Base-by-base conservation (phyloP, 2,113 vertebrate species). In the Dicerorhinus sumatrensis region DNA sequence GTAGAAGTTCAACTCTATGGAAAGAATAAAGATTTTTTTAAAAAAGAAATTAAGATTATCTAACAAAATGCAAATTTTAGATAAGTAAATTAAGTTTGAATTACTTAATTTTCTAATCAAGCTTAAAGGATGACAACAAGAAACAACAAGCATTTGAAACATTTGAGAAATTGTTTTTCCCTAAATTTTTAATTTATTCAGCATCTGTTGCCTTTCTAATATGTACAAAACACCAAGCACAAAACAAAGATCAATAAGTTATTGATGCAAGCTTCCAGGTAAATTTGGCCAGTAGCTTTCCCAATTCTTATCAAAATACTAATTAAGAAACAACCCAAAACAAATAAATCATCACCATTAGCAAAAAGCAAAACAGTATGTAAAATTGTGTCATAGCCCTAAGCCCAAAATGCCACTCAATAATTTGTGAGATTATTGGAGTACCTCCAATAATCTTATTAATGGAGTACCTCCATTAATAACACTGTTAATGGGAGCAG, bases 31-130 rank as follows among this genome's bases (percentile, higher is more conserved):
- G 21, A 56, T 4, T 82, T 80, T 95, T 96, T 39, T 39, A 25
- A 82, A 58, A n/a, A 77, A 56, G 29, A 39, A 62, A 84, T 80
- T 80, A 84, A 95, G 21, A 84, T 36, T 76, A 63, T 60, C n/a
- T 91, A 62, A 79, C 10, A 63, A 85, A n/a, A 79, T 72, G 6
- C 14, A 51, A 20, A 73, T 65, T 90, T 88, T 84, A 85, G 39
- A 91, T 10, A 58, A 84, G 17, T 12, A 88, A 85, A 58, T 85
- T 96, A 82, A 31, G 51, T 77, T 82, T 73, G 25, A 83, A 76
- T 60, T 14, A 73, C n/a, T 94, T 92, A 65, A 92, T 60, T 94
- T 95, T 94, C 72, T 92, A 83, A 51, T 70, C 60, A 62, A 69
- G 17, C 31, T 80, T 88, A 93, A 91, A 80, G 65, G 8, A 83